These are phyloP conservation scores for Sebastiscus tertius DNA, from an alignment of 2,797 vertebrate genomes.

Conservation along the genomic window DNA sequence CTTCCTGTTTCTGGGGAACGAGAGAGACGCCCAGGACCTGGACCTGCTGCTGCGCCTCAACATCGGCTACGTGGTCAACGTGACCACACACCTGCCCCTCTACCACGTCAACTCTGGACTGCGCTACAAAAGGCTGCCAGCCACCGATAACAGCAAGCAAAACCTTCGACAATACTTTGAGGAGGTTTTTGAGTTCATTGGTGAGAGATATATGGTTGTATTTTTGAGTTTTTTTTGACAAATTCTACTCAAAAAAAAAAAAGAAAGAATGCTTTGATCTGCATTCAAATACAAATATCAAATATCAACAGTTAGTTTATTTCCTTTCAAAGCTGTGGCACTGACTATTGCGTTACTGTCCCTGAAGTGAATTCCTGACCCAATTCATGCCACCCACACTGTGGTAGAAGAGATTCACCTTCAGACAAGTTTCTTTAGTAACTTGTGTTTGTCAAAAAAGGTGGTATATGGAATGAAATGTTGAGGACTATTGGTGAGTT, in stretches of 20 bases:
- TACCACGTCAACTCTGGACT: slow-evolving; percentile 86
- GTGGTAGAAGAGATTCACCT: background rate
- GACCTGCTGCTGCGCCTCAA: slow-evolving; percentile 85
- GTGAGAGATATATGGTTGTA: slow-evolving; percentile 71
- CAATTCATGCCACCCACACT: background rate
- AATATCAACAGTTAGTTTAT: background rate
- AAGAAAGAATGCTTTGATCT: background rate
- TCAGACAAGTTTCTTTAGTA: background rate
- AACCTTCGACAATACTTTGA: slow-evolving; percentile 92
- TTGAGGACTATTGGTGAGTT: background rate
- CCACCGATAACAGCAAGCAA: slow-evolving; percentile 91
- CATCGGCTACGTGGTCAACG: slow-evolving; percentile 88
- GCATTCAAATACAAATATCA: background rate
- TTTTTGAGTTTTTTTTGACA: background rate
- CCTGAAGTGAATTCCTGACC: background rate
- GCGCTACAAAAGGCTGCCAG: slow-evolving; percentile 89
- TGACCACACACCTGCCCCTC: slow-evolving; percentile 90
- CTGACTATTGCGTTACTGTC: background rate
- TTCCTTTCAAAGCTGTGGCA: background rate
- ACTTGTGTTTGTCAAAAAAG: background rate
- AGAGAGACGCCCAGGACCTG: slow-evolving; percentile 88
- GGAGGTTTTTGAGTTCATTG: slow-evolving; percentile 91
- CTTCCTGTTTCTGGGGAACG: slow-evolving; percentile 89
- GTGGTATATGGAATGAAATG: background rate
- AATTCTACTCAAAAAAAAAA: background rate